Percentiles rank a stretch among this genome's conserved stretches.
phyloP scores from a whole-genome alignment of 2,797 vertebrate genomes.

The Poliocrania exsul region DNA sequence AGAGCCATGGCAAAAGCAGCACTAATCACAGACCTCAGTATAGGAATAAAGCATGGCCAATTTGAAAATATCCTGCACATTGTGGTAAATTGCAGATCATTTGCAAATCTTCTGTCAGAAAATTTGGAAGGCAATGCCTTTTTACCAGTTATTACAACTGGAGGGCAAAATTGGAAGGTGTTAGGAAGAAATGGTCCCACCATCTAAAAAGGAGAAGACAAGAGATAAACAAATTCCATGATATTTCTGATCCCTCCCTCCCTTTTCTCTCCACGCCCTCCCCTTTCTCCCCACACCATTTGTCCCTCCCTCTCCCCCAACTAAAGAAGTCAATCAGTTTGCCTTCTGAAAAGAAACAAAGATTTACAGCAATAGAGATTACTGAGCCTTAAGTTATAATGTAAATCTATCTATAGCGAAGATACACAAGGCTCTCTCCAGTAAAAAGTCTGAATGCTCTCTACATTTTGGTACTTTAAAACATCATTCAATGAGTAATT shows the following conservation, averaged over 20 bases:
- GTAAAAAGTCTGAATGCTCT: not conserved
- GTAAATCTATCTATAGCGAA: not conserved
- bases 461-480: not conserved
- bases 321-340: not conserved
- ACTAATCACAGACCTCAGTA: not conserved
- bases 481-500: not conserved
- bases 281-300: no score
- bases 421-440: not conserved
- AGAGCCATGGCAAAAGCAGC: not conserved
- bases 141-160: not conserved
- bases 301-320: no score
- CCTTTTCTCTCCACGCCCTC: no score
- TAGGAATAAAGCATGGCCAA: not conserved
- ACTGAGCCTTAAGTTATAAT: not conserved
- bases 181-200: not conserved
- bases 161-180: not conserved
- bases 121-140: not conserved
- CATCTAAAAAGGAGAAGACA: not conserved
- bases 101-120: not conserved
- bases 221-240: not conserved
- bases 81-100: not conserved
- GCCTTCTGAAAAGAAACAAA: not conserved
- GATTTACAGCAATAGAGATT: not conserved
- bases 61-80: not conserved
- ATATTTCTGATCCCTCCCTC: not conserved